Conservation (phyloP, 2,797 vertebrate species). For the Balearica regulorum region DNA sequence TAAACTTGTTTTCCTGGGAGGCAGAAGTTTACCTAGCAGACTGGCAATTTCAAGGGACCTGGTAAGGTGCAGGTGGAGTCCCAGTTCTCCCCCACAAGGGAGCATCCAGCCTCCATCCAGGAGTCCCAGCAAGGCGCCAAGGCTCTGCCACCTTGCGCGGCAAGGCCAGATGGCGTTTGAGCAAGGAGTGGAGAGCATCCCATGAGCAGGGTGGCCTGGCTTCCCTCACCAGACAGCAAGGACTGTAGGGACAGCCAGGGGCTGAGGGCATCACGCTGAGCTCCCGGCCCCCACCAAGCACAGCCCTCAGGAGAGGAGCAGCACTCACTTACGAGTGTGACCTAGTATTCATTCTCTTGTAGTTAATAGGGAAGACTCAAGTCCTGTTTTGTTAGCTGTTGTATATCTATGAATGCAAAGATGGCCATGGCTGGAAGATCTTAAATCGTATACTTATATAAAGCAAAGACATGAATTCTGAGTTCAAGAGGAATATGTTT, state of each 20-base stretch:
- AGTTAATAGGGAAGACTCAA: neutral
- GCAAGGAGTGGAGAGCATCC: fast-evolving
- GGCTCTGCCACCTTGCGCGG: neutral
- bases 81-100: neutral
- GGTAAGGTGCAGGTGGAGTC: neutral
- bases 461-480: neutral
- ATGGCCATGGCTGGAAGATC: neutral
- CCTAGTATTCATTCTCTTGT: neutral
- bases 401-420: neutral
- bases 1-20: neutral
- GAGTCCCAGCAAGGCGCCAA: fast-evolving
- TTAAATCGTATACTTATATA: neutral
- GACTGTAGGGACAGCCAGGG: neutral
- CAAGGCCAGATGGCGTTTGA: neutral
- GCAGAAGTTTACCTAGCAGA: neutral
- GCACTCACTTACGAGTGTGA: neutral
- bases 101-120: fast-evolving
- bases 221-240: neutral
- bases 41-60: neutral
- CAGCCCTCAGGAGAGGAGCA: neutral
- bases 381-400: neutral
- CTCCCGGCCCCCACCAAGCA: neutral
- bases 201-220: neutral
- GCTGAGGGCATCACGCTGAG: neutral
- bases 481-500: neutral